phyloP scores from a whole-genome alignment of 1,140 invertebrate genomes.

The Diorhabda carinulata region DNA sequence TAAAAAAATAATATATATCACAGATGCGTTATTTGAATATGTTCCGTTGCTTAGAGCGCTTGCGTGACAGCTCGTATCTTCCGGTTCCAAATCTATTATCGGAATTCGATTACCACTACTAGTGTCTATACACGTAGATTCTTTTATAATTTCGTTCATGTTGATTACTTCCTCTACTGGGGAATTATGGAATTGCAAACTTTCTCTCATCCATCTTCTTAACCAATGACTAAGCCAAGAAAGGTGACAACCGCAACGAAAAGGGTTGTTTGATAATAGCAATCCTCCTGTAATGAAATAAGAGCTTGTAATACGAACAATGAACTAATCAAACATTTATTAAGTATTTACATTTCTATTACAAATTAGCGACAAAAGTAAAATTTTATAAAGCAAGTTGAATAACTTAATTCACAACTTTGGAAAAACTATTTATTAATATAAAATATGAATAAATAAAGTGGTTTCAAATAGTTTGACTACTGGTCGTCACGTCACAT shows the following conservation, averaged over 20 bases:
- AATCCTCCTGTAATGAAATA: conserved; percentile 65
- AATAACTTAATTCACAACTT: no score
- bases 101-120: conserved; percentile 56
- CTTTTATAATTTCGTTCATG: conserved; percentile 49
- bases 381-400: no score
- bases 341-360: no score
- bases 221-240: conserved; percentile 88
- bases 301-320: no score
- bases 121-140: conserved; percentile 64
- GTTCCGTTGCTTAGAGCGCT: conserved; percentile 59
- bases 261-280: conserved; percentile 75
- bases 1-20: conserved; percentile 8
- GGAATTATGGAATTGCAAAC: conserved; percentile 65
- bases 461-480: no score
- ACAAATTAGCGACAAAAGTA: no score
- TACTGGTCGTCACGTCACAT: no score
- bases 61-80: conserved; percentile 71
- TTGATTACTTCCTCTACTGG: conserved; percentile 53
- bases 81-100: conserved; percentile 66
- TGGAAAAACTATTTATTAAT: no score
- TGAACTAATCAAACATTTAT: no score
- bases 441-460: no score
- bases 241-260: conserved; percentile 81
- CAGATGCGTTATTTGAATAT: conserved; percentile 5
- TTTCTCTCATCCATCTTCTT: conserved; percentile 78